A percentile compares a stretch with the other conserved stretches of the same genome.
phyloP scores from a whole-genome alignment of 2,888 invertebrate genomes.

The Nebria brevicollis region DNA sequence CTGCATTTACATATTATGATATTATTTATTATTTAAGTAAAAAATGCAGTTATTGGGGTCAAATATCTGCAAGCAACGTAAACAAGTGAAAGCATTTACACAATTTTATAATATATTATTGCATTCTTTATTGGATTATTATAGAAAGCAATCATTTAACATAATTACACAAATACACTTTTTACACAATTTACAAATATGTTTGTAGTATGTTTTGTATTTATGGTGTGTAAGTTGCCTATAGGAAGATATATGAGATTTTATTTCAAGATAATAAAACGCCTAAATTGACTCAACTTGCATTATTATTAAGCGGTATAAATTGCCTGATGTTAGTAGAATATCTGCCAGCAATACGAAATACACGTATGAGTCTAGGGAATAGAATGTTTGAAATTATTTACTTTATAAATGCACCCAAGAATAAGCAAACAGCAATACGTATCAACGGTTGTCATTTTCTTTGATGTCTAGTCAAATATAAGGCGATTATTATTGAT shows the following conservation, averaged over 20 bases:
- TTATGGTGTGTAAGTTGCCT: neutral
- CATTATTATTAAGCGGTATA: neutral
- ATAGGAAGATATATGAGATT: neutral
- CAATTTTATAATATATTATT: neutral
- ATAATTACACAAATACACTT: too few relatives aligned
- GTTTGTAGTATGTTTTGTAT: too few relatives aligned
- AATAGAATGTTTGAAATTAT: neutral
- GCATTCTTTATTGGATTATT: neutral
- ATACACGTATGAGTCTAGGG: neutral
- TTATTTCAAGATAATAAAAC: neutral
- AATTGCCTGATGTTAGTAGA: neutral
- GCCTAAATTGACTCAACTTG: neutral
- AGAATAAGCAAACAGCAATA: neutral
- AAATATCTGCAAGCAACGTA: neutral
- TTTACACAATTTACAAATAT: too few relatives aligned
- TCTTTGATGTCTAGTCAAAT: too few relatives aligned
- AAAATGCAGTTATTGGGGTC: neutral
- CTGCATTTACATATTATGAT: neutral
- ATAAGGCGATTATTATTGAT: too few relatives aligned
- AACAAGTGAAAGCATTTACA: neutral
- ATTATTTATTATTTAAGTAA: neutral
- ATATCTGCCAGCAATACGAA: neutral
- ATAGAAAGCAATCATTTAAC: neutral
- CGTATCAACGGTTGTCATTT: neutral
- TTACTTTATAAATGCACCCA: neutral